These are phyloP conservation scores for Grantiella picta DNA, from an alignment of 2,113 vertebrate species.

Conservation along the genomic window DNA sequence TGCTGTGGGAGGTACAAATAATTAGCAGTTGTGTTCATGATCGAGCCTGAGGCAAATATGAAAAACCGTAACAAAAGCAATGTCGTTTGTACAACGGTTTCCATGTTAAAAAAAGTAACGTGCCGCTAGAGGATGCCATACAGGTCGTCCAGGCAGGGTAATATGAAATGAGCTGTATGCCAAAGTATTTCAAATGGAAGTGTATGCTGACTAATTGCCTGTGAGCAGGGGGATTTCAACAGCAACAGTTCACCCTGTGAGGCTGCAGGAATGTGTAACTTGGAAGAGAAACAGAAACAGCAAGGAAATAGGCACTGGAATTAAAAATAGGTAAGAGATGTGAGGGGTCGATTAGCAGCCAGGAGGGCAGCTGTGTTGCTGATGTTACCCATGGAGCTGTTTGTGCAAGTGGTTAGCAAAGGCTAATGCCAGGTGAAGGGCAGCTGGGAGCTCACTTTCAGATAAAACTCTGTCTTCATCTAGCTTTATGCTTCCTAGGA, in stretches of 20 bases:
- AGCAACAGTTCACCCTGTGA: background rate
- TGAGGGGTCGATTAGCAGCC: background rate
- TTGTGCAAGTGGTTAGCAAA: background rate
- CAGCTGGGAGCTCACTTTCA: background rate
- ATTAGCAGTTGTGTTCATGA: background rate
- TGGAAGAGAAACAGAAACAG: background rate
- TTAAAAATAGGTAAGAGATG: background rate
- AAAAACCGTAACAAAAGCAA: constrained; percentile 1
- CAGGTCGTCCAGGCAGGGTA: background rate
- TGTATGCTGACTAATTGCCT: background rate
- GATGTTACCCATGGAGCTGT: background rate
- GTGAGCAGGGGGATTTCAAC: background rate
- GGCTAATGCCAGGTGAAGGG: background rate
- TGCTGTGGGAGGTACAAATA: background rate
- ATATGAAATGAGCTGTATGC: background rate
- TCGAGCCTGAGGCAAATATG: background rate
- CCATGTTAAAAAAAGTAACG: background rate
- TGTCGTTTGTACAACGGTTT: background rate
- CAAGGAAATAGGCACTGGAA: background rate
- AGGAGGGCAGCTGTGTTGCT: background rate
- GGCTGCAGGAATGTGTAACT: background rate
- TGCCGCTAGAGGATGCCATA: background rate
- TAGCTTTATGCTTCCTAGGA: too few relatives aligned
- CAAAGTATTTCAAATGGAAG: background rate
- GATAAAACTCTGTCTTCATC: background rate